A percentile compares a stretch with the other conserved stretches of the same genome.
Conservation (phyloP, 2,888 invertebrate genomes). For the Drosophila fungiperda region DNA sequence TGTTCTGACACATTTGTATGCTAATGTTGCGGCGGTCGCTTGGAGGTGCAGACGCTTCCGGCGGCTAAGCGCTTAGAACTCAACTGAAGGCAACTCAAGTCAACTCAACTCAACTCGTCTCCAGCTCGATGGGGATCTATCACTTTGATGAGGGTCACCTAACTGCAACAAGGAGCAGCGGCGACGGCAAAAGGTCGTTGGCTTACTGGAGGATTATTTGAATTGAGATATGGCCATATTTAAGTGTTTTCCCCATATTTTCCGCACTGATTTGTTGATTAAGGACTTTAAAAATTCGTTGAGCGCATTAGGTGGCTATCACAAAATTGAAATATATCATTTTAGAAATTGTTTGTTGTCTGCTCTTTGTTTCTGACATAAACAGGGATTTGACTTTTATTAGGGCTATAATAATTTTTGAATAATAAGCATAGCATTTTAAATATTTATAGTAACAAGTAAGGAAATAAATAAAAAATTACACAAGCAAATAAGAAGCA, state of each 20-base stretch:
- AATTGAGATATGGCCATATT: conserved; percentile 54
- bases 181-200: conserved; percentile 45
- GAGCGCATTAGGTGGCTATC: conserved; percentile 33
- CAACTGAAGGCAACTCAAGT: conserved; percentile 18
- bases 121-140: conserved; percentile 66
- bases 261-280: conserved; percentile 40
- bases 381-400: conserved; percentile 33
- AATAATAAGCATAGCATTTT: not conserved
- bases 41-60: conserved; percentile 67
- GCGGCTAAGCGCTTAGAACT: conserved; percentile 67
- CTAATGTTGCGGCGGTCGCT: conserved; percentile 66
- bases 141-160: conserved; percentile 73
- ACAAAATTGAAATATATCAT: conserved; percentile 52
- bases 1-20: conserved; percentile 81
- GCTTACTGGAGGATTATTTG: conserved; percentile 51
- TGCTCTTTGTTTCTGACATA: conserved; percentile 14
- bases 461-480: not conserved
- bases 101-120: conserved; percentile 32
- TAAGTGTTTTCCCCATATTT: conserved; percentile 26
- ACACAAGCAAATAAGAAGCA: not conserved
- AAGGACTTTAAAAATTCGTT: conserved; percentile 51
- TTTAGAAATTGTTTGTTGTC: conserved; percentile 15
- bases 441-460: not conserved
- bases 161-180: conserved; percentile 6
- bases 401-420: not conserved